These are phyloP conservation scores for Cenopis cana DNA, from an alignment of 2,888 invertebrate species.

Conservation along the genomic window DNA sequence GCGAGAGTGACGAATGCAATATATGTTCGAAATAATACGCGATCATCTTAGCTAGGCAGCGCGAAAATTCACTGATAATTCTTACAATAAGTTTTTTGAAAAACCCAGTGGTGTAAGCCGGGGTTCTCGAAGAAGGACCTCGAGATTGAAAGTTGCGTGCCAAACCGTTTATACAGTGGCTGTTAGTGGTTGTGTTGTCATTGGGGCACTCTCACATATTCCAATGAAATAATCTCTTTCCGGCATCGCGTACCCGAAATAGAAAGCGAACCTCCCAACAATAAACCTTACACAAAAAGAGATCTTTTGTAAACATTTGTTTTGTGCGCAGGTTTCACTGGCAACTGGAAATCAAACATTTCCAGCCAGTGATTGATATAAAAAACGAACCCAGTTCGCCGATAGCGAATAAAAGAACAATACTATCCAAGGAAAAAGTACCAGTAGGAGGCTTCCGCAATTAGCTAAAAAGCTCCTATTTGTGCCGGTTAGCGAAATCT, in stretches of 20 bases:
- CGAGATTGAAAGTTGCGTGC: too few relatives aligned
- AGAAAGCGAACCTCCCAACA: neutral
- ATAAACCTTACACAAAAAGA: neutral
- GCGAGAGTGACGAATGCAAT: too few relatives aligned
- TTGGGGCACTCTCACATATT: too few relatives aligned
- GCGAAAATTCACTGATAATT: too few relatives aligned
- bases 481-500: conserved; percentile 33
- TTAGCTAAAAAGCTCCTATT: conserved; percentile 51
- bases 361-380: conserved; percentile 14
- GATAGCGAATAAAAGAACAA: conserved; percentile 30
- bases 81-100: too few relatives aligned
- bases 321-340: neutral
- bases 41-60: too few relatives aligned
- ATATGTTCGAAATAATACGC: too few relatives aligned
- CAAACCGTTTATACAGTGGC: too few relatives aligned
- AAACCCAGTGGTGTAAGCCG: too few relatives aligned
- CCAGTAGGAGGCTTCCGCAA: conserved; percentile 40
- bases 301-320: conserved; percentile 11
- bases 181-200: too few relatives aligned
- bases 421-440: conserved; percentile 26
- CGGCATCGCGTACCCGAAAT: neutral
- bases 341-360: conserved; percentile 15
- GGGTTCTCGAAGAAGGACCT: too few relatives aligned
- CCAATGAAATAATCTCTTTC: neutral
- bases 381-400: conserved; percentile 17